A percentile compares a stretch with the other conserved stretches of the same genome.
Evolutionary conservation across 2,888 invertebrate genomes (phyloP).

Genomic region (Atethmia centrago): DNA sequence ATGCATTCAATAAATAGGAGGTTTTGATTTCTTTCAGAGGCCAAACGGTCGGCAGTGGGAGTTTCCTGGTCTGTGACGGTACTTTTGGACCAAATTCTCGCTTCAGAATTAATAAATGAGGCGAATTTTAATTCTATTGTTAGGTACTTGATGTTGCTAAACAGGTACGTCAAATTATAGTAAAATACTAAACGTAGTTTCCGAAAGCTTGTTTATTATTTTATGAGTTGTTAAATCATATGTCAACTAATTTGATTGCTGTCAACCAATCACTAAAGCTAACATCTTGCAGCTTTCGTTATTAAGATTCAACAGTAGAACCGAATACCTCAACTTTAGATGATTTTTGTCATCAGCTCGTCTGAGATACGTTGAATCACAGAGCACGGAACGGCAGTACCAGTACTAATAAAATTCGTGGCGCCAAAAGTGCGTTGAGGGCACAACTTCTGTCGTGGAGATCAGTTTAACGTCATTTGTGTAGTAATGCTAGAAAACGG

Average conservation of each 20-base stretch:
- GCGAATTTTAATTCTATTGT: neutral
- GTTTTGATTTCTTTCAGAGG: neutral
- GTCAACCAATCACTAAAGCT: neutral
- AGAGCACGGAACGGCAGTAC: too few relatives aligned
- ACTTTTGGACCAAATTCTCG: neutral
- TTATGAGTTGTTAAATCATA: neutral
- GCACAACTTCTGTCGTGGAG: neutral
- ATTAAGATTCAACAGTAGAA: neutral
- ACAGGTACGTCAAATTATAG: neutral
- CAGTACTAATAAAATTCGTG: too few relatives aligned
- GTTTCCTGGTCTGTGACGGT: too few relatives aligned
- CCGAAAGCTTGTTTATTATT: neutral
- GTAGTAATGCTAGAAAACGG: too few relatives aligned
- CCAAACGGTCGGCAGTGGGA: too few relatives aligned
- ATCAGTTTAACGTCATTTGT: too few relatives aligned
- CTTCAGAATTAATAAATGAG: neutral
- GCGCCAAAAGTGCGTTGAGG: neutral
- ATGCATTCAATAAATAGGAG: neutral
- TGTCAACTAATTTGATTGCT: neutral
- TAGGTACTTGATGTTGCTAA: neutral
- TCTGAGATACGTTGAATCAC: neutral
- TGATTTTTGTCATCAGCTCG: neutral
- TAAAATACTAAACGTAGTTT: neutral
- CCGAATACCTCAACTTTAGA: neutral
- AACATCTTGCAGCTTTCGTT: too few relatives aligned